phyloP scores from a whole-genome alignment of 2,888 invertebrate species.

The Volucella zonaria region DNA sequence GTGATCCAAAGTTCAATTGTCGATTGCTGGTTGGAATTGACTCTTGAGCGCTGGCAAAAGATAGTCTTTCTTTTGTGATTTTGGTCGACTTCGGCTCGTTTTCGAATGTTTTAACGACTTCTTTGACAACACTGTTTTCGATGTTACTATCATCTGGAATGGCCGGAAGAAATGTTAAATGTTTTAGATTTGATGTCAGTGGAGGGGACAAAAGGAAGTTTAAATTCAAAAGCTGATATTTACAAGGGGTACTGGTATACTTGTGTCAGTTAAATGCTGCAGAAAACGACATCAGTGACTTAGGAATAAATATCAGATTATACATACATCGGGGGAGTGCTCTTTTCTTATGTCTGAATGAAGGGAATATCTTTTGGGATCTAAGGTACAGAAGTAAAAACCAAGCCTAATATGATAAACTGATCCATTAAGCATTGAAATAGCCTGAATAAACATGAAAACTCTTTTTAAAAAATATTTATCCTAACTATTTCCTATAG shows the following conservation, averaged over 20 bases:
- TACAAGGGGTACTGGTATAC: background rate
- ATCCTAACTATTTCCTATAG: too few relatives aligned
- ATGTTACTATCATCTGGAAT: conserved; percentile 53
- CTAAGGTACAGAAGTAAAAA: too few relatives aligned
- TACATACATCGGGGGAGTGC: too few relatives aligned
- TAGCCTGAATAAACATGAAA: too few relatives aligned
- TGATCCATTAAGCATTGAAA: too few relatives aligned
- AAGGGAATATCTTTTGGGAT: too few relatives aligned
- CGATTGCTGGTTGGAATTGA: conserved; percentile 11
- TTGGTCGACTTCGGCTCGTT: background rate
- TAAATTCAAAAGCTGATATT: background rate
- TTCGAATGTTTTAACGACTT: background rate
- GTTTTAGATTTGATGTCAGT: background rate
- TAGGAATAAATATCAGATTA: too few relatives aligned
- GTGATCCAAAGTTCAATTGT: conserved; percentile 22
- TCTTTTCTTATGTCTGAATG: too few relatives aligned
- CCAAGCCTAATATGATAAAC: too few relatives aligned
- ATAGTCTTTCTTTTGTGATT: conserved; percentile 13
- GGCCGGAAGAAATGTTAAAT: conserved; percentile 6
- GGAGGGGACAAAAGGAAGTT: background rate
- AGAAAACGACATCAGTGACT: too few relatives aligned
- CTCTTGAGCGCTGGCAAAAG: background rate
- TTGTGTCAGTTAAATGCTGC: too few relatives aligned
- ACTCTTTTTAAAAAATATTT: too few relatives aligned
- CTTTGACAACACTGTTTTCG: conserved; percentile 31